Evolutionary conservation across 2,888 invertebrate genomes (phyloP), one percentile per base, ranked within the genome.

Genomic region (Barypeithes pellucidus): DNA sequence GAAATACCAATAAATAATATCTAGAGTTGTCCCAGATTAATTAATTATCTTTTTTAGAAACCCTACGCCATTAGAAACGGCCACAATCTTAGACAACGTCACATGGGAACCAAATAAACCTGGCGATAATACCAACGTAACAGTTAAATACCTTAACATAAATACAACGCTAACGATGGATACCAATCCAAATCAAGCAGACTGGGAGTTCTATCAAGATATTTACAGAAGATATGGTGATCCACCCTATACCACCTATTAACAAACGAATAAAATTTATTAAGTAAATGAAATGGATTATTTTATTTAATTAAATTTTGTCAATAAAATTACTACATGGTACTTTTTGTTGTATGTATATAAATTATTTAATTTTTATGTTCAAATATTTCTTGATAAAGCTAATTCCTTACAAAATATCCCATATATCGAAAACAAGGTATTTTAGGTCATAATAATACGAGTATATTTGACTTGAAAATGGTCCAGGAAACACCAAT

Each of bases 11-110:
- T n/a, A n/a, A n/a, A n/a, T n/a, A n/a, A n/a, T n/a, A n/a, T n/a
- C n/a, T n/a, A n/a, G n/a, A n/a, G n/a, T n/a, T n/a, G n/a, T n/a
- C n/a, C n/a, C n/a, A n/a, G n/a, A n/a, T n/a, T n/a, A n/a, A n/a
- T n/a, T n/a, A n/a, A n/a, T n/a, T n/a, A n/a, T n/a, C n/a, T n/a
- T 33, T 72, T 72, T 45, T 29, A 72, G 72, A 22, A 43, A 72
- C 41, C 72, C 72, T 24, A 71, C 72, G 12, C 66, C 72, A 16
- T 12, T 41, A 8, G 57, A 36, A 5, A 54, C 7, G 39, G 22
- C 18, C 24, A 12, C 57, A 1, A 20, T 54, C 11, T 18, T 73
- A 24, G 65, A 47, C 12, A 16, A 14, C 5, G 5, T 65, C 5
- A 63, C 7, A 14, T 73, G 73, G 73, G 33, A 18, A 33, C 59